Evolutionary conservation across 2,113 vertebrate genomes (phyloP).

Genomic region (Microtus oregoni): DNA sequence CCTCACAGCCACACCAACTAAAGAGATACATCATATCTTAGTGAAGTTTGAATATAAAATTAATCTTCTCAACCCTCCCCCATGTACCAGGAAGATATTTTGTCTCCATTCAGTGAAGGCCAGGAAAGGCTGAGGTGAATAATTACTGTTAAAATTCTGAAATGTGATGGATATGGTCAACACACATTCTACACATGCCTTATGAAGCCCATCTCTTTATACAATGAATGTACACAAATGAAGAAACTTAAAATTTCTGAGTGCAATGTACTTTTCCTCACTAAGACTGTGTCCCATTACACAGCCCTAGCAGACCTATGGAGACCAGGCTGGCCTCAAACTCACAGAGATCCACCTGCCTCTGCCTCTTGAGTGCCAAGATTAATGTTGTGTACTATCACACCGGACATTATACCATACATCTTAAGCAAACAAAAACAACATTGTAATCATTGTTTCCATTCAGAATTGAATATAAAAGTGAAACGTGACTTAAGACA

Average conservation of each 20-base stretch:
- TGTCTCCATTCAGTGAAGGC: neutral
- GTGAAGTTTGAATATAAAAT: neutral
- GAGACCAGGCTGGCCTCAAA: neutral
- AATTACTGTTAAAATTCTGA: neutral
- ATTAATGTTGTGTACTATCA: neutral
- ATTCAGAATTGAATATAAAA: constrained; percentile 35
- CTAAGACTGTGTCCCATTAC: neutral
- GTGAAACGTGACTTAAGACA: neutral
- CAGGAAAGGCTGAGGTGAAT: constrained; percentile 25
- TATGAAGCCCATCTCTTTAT: neutral
- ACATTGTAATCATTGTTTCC: neutral
- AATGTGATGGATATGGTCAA: neutral
- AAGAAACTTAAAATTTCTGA: neutral
- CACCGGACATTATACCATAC: neutral
- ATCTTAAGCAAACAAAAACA: constrained; percentile 32
- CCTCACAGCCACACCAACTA: neutral
- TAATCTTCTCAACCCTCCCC: neutral
- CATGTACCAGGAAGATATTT: neutral
- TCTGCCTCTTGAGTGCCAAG: neutral
- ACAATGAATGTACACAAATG: neutral
- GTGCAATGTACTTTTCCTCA: neutral
- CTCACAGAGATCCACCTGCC: neutral
- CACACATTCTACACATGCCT: neutral
- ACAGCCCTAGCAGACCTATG: neutral
- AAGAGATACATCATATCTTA: neutral